Conservation (phyloP, 2,113 vertebrate genomes). For the Melanotaenia duboulayi region DNA sequence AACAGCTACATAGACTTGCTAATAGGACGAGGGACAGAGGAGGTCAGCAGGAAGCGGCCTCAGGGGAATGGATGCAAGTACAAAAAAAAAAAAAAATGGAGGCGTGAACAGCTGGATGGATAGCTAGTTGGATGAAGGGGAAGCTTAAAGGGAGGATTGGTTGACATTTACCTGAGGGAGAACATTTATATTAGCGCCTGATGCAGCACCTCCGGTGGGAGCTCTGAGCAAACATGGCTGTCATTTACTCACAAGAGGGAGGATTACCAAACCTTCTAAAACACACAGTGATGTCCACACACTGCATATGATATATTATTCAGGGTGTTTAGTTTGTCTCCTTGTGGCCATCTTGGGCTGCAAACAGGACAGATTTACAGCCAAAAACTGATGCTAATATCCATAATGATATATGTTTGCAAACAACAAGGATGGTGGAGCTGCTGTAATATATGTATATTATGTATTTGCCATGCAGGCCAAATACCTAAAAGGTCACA, state of each 20-base stretch:
- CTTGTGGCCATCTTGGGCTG: slow-evolving; percentile 50
- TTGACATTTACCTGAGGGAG: slow-evolving; percentile 83
- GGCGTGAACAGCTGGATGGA: slow-evolving; percentile 44
- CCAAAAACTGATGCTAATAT: slow-evolving; percentile 58
- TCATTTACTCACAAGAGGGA: slow-evolving; percentile 78
- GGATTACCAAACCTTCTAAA: slow-evolving; percentile 69
- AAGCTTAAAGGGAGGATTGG: slow-evolving; percentile 64
- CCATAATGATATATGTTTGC: slow-evolving; percentile 44
- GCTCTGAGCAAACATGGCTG: slow-evolving; percentile 80
- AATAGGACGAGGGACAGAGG: slow-evolving; percentile 34
- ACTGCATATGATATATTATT: slow-evolving; percentile 71
- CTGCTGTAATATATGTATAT: slow-evolving; percentile 14
- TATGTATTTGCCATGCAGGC: slow-evolving; percentile 19
- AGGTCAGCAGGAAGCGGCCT: slow-evolving; percentile 45
- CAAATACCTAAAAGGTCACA: slow-evolving; percentile 41
- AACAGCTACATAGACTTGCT: slow-evolving; percentile 31
- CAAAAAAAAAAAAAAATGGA: slow-evolving; percentile 36
- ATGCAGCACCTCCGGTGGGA: slow-evolving; percentile 59
- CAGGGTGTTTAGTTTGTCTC: slow-evolving; percentile 59
- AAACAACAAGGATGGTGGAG: slow-evolving; percentile 35
- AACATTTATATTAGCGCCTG: slow-evolving; percentile 75
- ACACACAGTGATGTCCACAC: slow-evolving; percentile 66
- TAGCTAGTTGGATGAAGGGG: slow-evolving; percentile 24
- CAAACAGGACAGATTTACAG: slow-evolving; percentile 54
- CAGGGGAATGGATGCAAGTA: slow-evolving; percentile 27